These are phyloP conservation scores for Opisthocomus hoazin DNA, from an alignment of 2,113 vertebrate genomes.

Conservation along the genomic window DNA sequence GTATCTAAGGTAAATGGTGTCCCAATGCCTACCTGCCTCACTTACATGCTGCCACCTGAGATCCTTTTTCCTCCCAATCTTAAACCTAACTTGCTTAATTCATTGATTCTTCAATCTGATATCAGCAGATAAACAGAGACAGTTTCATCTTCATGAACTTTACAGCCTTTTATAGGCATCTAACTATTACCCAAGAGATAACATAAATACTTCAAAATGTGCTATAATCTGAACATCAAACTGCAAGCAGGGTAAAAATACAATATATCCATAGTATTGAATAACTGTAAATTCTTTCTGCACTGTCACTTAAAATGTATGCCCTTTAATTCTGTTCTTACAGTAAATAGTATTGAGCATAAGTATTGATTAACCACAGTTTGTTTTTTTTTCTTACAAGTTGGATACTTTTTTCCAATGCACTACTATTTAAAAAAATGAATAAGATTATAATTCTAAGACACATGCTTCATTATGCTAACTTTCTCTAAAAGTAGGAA, in stretches of 20 bases:
- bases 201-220: conserved; percentile 44
- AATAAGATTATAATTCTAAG: not conserved
- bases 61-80: not conserved
- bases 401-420: not conserved
- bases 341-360: not conserved
- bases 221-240: conserved; percentile 43
- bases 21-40: not conserved
- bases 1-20: not conserved
- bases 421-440: not conserved
- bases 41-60: not conserved
- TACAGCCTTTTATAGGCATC: not conserved
- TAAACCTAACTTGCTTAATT: not conserved
- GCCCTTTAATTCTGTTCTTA: not conserved
- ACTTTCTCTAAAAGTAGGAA: not conserved
- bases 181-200: conserved; percentile 21
- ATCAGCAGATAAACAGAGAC: not conserved
- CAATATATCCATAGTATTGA: not conserved
- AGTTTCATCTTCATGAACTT: not conserved
- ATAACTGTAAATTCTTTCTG: not conserved
- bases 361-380: not conserved
- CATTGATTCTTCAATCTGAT: not conserved
- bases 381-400: not conserved
- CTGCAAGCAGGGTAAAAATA: conserved; percentile 12
- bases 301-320: conserved; percentile 6
- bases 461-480: not conserved